Evolutionary conservation across 2,113 vertebrate species (phyloP).

Genomic region (Podocnemis expansa): DNA sequence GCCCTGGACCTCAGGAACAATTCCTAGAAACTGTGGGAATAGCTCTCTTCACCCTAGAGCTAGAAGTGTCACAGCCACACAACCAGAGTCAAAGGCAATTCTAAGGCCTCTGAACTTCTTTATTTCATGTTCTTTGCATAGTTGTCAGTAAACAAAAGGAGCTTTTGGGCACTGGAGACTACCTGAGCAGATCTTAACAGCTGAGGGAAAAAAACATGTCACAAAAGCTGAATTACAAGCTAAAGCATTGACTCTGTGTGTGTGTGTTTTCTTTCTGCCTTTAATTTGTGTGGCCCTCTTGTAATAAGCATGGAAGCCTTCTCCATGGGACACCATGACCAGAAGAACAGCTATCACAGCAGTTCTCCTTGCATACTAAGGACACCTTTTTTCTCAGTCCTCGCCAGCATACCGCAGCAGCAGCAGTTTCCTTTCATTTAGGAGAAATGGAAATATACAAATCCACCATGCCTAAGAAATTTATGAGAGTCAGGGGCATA

Average conservation of each 20-base stretch:
- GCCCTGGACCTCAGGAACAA: not conserved
- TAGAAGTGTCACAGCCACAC: not conserved
- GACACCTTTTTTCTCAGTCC: not conserved
- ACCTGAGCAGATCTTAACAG: conserved; percentile 1
- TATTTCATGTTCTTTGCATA: conserved; percentile 3
- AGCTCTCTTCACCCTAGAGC: not conserved
- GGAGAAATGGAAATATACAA: conserved; percentile 12
- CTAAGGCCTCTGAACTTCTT: not conserved
- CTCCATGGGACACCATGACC: not conserved
- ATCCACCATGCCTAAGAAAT: not conserved
- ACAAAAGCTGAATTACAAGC: conserved; percentile 36
- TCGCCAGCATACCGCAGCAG: not conserved
- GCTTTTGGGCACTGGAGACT: conserved; percentile 15
- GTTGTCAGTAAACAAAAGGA: conserved; percentile 10
- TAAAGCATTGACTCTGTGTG: conserved; percentile 4
- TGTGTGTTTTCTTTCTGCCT: conserved; percentile 17
- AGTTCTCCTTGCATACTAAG: conserved; percentile 3
- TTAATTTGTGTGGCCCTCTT: not conserved
- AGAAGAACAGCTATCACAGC: not conserved
- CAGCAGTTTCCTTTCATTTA: not conserved
- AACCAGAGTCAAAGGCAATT: conserved; percentile 6
- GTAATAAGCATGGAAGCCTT: conserved; percentile 17
- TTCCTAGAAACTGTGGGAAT: not conserved
- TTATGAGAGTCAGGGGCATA: not conserved
- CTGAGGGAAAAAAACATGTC: not conserved